Percentiles rank a stretch among this genome's conserved stretches.
phyloP scores from a whole-genome alignment of 2,797 vertebrate genomes.

The Sandelia bainsii region DNA sequence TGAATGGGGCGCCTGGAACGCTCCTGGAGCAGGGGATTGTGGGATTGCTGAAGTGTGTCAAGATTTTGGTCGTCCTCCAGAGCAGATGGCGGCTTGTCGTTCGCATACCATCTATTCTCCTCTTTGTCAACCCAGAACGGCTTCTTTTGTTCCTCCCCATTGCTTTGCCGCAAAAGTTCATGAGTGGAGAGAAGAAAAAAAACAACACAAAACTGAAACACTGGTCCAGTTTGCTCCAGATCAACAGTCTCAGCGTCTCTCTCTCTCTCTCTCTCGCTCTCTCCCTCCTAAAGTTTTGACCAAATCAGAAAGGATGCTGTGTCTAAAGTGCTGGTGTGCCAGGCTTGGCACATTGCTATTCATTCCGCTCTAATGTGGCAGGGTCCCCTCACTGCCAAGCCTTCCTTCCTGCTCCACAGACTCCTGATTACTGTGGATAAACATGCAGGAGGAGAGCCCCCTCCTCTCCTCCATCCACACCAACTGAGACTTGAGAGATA shows the following conservation, averaged over 20 bases:
- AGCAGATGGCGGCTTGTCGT: slow-evolving; percentile 97
- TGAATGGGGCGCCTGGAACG: slow-evolving; percentile 92
- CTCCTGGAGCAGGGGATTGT: slow-evolving; percentile 96
- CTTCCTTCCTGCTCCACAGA: slow-evolving; percentile 77
- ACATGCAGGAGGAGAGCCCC: slow-evolving; percentile 77
- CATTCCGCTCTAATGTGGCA: slow-evolving; percentile 82
- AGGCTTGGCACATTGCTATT: slow-evolving; percentile 80
- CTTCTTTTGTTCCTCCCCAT: slow-evolving; percentile 95
- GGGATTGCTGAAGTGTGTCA: slow-evolving; percentile 97
- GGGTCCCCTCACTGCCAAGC: slow-evolving; percentile 77
- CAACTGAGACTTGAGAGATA: slow-evolving; percentile 80
- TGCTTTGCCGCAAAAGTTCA: slow-evolving; percentile 90
- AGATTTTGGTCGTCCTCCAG: slow-evolving; percentile 98
- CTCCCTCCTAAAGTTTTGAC: slow-evolving; percentile 72
- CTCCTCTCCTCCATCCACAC: slow-evolving; percentile 63
- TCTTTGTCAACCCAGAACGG: slow-evolving; percentile 95
- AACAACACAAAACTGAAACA: slow-evolving; percentile 72
- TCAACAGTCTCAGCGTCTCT: slow-evolving; percentile 66
- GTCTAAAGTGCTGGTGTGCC: slow-evolving; percentile 75
- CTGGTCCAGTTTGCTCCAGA: slow-evolving; percentile 66
- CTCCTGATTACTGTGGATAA: slow-evolving; percentile 85
- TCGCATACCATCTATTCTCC: slow-evolving; percentile 95
- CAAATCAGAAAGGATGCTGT: slow-evolving; percentile 81
- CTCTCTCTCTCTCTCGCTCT: slow-evolving; percentile 34
- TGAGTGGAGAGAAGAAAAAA: slow-evolving; percentile 45